These are phyloP conservation scores for Lottia gigantea DNA, from an alignment of 2,888 invertebrate species.

Conservation along the genomic window DNA sequence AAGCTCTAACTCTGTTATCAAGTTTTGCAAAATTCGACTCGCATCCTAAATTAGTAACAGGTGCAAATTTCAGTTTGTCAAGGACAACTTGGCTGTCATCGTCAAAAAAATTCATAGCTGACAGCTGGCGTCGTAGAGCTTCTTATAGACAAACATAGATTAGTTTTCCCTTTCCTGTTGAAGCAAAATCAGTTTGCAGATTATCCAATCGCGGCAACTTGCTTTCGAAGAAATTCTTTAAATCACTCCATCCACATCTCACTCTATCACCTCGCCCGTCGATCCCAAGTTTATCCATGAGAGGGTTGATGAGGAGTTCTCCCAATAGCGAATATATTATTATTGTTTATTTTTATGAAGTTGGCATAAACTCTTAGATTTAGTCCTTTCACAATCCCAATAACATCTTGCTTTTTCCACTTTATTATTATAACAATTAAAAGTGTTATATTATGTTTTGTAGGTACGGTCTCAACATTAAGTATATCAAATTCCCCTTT, in stretches of 20 bases:
- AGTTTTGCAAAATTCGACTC: background rate
- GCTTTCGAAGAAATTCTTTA: background rate
- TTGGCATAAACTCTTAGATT: too few species aligned
- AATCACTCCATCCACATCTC: background rate
- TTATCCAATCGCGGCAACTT: background rate
- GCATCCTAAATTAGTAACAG: background rate
- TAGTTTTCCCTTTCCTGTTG: background rate
- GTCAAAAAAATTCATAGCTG: background rate
- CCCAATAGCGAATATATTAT: too few species aligned
- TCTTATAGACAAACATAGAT: background rate
- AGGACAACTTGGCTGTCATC: background rate
- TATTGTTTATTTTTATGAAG: too few species aligned
- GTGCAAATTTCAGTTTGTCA: background rate
- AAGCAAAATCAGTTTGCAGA: background rate
- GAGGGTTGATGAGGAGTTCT: background rate
- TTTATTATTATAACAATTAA: too few species aligned
- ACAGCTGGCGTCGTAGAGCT: background rate
- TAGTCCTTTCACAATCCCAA: too few species aligned
- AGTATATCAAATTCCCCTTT: too few species aligned
- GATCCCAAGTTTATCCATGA: slow-evolving; percentile 5
- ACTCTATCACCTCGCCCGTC: background rate
- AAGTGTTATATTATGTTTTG: too few species aligned
- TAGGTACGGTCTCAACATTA: too few species aligned
- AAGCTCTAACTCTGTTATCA: background rate
- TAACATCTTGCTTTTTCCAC: too few species aligned